Conservation (phyloP, 2,113 vertebrate species). For the Formicarius rufipectus region DNA sequence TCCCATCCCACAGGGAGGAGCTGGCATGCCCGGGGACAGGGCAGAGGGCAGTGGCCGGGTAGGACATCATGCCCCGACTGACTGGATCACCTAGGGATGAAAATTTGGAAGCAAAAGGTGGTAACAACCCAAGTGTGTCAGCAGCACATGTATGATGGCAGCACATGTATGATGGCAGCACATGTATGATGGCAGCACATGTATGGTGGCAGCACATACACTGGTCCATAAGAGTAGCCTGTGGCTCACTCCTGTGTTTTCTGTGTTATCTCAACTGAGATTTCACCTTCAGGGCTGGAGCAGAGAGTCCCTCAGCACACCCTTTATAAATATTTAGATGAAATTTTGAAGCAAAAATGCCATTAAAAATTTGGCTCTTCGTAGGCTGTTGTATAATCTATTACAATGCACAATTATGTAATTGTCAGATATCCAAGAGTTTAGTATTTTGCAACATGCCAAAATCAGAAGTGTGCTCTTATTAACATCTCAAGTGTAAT, state of each 20-base stretch:
- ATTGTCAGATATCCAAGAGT: neutral
- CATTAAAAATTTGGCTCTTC: neutral
- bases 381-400: neutral
- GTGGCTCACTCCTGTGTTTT: neutral
- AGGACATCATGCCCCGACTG: neutral
- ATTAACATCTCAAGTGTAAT: neutral
- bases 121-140: accelerated
- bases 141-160: neutral
- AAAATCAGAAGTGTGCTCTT: neutral
- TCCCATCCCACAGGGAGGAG: neutral
- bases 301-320: neutral
- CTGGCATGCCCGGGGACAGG: neutral
- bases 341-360: neutral
- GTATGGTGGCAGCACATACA: neutral
- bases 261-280: neutral
- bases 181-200: neutral
- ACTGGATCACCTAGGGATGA: accelerated
- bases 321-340: neutral
- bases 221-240: neutral
- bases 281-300: neutral
- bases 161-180: neutral
- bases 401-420: neutral
- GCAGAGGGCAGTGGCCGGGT: neutral
- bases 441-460: neutral
- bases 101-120: neutral